phyloP scores from a whole-genome alignment of 2,888 invertebrate genomes.

The Euzophera pinguis region DNA sequence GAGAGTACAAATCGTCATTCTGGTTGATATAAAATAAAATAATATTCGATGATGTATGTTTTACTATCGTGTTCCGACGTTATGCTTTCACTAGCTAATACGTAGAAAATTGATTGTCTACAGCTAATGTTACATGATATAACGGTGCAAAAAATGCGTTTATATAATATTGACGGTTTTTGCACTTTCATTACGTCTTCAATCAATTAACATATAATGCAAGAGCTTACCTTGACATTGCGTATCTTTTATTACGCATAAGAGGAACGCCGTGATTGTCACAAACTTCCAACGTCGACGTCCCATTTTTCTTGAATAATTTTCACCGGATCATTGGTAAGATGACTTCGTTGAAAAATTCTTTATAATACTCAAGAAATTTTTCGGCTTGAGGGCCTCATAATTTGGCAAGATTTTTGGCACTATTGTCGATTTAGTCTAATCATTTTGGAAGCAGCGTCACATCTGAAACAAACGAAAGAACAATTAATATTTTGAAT shows the following conservation, averaged over 20 bases:
- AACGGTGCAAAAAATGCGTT: slow-evolving; percentile 6
- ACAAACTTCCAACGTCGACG: slow-evolving; percentile 71
- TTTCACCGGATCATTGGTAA: slow-evolving; percentile 70
- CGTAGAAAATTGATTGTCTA: background rate
- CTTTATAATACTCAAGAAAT: slow-evolving; percentile 43
- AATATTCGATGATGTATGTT: background rate
- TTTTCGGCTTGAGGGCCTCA: slow-evolving; percentile 38
- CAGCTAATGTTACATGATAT: background rate
- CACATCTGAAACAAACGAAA: slow-evolving; percentile 66
- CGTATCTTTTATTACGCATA: slow-evolving; percentile 61
- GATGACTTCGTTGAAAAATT: slow-evolving; percentile 28
- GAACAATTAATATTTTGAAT: background rate
- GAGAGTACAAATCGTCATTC: too few relatives aligned
- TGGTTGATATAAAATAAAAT: too few relatives aligned
- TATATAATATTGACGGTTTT: background rate
- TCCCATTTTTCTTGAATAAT: slow-evolving; percentile 57
- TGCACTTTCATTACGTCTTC: slow-evolving; percentile 5
- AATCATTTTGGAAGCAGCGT: slow-evolving; percentile 46
- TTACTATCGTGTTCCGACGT: background rate
- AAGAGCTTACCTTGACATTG: slow-evolving; percentile 65
- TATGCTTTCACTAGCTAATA: slow-evolving; percentile 1
- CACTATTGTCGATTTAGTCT: slow-evolving; percentile 41
- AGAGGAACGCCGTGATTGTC: slow-evolving; percentile 64
- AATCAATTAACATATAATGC: slow-evolving; percentile 8
- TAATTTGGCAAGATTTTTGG: slow-evolving; percentile 42